A percentile compares a stretch with the other conserved stretches of the same genome.
Conservation (phyloP, 2,113 vertebrate species). For the Fregata magnificens region DNA sequence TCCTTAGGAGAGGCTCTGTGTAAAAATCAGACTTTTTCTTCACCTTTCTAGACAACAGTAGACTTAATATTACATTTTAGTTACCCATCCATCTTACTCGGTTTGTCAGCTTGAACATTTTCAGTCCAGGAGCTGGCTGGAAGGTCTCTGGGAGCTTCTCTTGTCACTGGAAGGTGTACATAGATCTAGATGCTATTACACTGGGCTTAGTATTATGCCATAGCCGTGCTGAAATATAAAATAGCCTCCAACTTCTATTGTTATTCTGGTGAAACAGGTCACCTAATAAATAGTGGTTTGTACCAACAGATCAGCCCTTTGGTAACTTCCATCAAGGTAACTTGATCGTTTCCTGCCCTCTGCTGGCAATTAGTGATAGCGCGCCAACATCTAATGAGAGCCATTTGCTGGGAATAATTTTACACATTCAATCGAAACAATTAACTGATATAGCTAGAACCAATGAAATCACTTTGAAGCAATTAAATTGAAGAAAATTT, state of each 20-base stretch:
- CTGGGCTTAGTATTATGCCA: too few species aligned
- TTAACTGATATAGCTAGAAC: background rate
- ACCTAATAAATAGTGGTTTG: too few species aligned
- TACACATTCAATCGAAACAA: background rate
- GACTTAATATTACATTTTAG: background rate
- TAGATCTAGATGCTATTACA: background rate
- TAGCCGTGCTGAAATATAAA: background rate
- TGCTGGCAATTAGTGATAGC: background rate
- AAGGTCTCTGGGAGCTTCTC: background rate
- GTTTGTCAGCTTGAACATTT: background rate
- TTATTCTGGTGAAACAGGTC: background rate
- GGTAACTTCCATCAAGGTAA: background rate
- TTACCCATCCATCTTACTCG: rapidly evolving
- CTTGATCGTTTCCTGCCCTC: background rate
- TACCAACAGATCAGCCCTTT: rapidly evolving
- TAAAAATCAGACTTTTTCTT: background rate
- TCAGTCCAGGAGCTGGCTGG: background rate
- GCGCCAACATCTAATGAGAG: background rate
- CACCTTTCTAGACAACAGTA: background rate
- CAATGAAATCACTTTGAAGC: background rate
- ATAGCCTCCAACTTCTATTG: background rate
- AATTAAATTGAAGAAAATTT: background rate
- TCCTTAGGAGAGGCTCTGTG: background rate
- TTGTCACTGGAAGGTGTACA: background rate
- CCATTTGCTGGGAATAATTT: background rate